phyloP scores from a whole-genome alignment of 2,113 vertebrate genomes.

The Apteryx owenii region DNA sequence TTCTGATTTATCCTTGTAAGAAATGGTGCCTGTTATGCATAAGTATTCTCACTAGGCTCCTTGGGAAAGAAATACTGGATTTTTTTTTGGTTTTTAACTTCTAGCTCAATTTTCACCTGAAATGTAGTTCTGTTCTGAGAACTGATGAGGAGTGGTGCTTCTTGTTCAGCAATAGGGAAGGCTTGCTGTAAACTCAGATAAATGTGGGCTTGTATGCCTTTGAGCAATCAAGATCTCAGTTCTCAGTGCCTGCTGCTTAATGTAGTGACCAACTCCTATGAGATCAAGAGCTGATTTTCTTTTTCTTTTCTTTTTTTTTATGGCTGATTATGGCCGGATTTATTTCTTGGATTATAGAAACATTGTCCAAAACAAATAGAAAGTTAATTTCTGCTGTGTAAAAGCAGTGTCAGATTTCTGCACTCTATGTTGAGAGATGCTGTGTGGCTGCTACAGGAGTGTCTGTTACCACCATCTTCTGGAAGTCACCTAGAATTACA shows the following conservation, averaged over 20 bases:
- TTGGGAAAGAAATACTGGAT: too few relatives aligned
- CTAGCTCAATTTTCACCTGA: background rate
- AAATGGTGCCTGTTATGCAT: background rate
- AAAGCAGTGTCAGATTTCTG: background rate
- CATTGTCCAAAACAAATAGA: background rate
- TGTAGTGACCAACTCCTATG: background rate
- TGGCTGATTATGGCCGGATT: background rate
- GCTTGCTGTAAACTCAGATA: accelerated
- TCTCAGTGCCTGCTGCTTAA: background rate
- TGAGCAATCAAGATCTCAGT: background rate
- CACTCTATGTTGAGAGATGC: background rate
- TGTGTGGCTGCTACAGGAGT: background rate
- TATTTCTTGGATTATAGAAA: background rate
- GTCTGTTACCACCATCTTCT: conserved; percentile 45
- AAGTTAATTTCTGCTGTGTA: background rate
- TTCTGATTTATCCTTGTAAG: background rate
- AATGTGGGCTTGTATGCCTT: background rate
- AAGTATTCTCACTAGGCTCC: background rate
- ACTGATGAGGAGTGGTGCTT: background rate
- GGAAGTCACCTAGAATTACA: conserved; percentile 32
- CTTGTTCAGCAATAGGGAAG: background rate
- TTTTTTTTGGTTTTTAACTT: background rate
- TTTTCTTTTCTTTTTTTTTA: background rate
- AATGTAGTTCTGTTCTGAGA: background rate
- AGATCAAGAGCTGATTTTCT: background rate